Percentiles rank a stretch among this genome's conserved stretches.
These are phyloP conservation scores for Cydia pomonella DNA, from an alignment of 1,140 invertebrate species.

Conservation along the genomic window DNA sequence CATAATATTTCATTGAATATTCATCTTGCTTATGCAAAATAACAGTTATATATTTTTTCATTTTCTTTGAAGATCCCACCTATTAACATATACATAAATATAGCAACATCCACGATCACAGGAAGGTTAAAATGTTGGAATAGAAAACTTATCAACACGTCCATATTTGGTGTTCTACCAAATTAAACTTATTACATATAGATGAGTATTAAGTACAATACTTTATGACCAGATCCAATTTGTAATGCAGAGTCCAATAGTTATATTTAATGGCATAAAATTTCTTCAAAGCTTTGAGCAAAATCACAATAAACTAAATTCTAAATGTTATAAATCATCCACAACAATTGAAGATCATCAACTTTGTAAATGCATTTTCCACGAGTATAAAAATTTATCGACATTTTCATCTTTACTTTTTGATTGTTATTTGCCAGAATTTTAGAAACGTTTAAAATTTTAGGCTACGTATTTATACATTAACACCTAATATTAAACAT, in stretches of 20 bases:
- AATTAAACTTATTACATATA: constrained; percentile 68
- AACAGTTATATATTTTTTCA: constrained; percentile 69
- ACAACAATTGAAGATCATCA: constrained; percentile 50
- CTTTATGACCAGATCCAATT: constrained; percentile 33
- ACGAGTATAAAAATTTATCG: constrained; percentile 65
- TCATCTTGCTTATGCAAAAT: constrained; percentile 77
- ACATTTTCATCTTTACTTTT: constrained; percentile 51
- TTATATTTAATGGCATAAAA: constrained; percentile 46
- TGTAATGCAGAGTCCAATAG: constrained; percentile 20
- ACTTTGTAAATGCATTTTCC: constrained; percentile 49
- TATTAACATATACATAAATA: constrained; percentile 73
- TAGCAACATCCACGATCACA: constrained; percentile 78
- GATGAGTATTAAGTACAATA: constrained; percentile 65
- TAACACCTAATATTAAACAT: constrained; percentile 58
- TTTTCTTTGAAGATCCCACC: constrained; percentile 69
- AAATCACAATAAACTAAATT: constrained; percentile 50
- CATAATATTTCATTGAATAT: constrained; percentile 78
- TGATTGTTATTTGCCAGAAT: constrained; percentile 50
- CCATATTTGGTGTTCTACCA: constrained; percentile 71
- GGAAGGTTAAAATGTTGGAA: constrained; percentile 78
- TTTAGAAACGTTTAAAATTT: constrained; percentile 56
- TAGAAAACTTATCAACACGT: constrained; percentile 75
- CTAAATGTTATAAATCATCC: constrained; percentile 45
- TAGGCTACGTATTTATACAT: constrained; percentile 60
- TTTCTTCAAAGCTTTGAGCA: constrained; percentile 62